Conservation (phyloP, 2,888 invertebrate species). For the Drosophila pullipes region DNA sequence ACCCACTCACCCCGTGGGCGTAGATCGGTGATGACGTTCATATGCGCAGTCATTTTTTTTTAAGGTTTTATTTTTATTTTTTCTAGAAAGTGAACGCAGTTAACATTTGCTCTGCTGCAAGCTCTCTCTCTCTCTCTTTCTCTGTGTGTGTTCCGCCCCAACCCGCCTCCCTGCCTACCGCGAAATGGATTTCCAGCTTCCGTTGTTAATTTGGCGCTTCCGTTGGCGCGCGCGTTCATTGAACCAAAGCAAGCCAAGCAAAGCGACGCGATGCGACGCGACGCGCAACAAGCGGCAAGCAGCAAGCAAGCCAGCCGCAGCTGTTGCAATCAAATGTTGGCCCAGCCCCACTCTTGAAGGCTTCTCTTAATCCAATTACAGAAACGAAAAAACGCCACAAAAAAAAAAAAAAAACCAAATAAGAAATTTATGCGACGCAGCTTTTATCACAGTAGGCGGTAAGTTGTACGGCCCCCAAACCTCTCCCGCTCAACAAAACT, state of each 20-base stretch:
- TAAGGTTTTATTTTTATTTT: too few species aligned
- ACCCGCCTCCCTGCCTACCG: neutral
- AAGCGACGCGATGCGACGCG: slow-evolving; percentile 9
- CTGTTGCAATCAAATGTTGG: slow-evolving; percentile 45
- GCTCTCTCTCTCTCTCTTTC: neutral
- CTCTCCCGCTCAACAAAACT: neutral
- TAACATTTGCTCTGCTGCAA: slow-evolving; percentile 10
- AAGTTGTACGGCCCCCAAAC: neutral
- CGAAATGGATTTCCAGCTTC: slow-evolving; percentile 46
- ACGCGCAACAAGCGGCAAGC: slow-evolving; percentile 1
- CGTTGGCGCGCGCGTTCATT: slow-evolving; percentile 49
- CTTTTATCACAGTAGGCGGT: slow-evolving; percentile 18
- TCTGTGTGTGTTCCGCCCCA: neutral
- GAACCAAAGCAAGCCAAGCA: slow-evolving; percentile 43
- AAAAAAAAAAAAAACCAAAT: slow-evolving; percentile 4
- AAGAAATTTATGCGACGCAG: slow-evolving; percentile 13
- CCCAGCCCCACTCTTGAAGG: slow-evolving; percentile 23
- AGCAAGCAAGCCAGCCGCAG: slow-evolving; percentile 3
- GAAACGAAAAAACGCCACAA: slow-evolving; percentile 7
- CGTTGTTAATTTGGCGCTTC: slow-evolving; percentile 72
- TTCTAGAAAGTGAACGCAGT: neutral
- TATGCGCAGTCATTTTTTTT: slow-evolving; percentile 1
- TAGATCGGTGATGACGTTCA: slow-evolving; percentile 28
- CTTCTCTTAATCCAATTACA: slow-evolving; percentile 46
- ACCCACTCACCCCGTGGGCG: neutral